phyloP scores from a whole-genome alignment of 2,113 vertebrate genomes.

The Galeopterus variegatus region DNA sequence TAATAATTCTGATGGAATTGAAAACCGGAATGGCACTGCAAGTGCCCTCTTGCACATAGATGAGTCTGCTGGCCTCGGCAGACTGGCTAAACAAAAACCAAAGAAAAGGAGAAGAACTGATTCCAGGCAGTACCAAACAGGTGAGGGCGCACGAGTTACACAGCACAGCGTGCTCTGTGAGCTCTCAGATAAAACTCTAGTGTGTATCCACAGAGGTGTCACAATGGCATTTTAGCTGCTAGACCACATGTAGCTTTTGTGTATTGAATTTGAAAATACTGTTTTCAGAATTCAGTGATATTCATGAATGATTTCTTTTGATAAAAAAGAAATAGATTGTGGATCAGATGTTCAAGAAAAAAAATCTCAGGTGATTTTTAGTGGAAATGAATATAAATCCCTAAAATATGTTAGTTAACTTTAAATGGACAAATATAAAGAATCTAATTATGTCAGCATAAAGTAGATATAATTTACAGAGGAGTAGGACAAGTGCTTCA shows the following conservation, averaged over 20 bases:
- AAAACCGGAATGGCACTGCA: conserved; percentile 95
- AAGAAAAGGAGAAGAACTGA: conserved; percentile 94
- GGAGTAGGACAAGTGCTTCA: neutral
- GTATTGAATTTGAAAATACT: neutral
- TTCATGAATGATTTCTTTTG: conserved; percentile 13
- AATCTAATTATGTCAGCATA: too few species aligned
- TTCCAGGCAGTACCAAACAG: conserved; percentile 96
- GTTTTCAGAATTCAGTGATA: neutral
- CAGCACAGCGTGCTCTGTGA: neutral
- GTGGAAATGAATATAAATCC: neutral
- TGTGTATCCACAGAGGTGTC: neutral
- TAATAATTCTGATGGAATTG: conserved; percentile 93
- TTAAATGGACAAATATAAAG: neutral
- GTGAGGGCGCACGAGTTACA: conserved; percentile 82
- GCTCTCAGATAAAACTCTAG: neutral
- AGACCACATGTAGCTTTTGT: neutral
- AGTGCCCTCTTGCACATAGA: conserved; percentile 96
- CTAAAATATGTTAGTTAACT: neutral
- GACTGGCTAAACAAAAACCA: conserved; percentile 93
- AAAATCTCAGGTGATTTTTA: conserved; percentile 89
- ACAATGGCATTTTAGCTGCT: neutral
- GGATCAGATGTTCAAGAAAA: neutral
- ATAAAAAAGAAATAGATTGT: neutral
- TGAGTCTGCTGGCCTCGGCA: conserved; percentile 93
- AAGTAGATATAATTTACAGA: neutral